Percentiles rank a stretch among this genome's conserved stretches.
These are phyloP conservation scores for Tachuris rubrigastra DNA, from an alignment of 2,113 vertebrate species.

Conservation along the genomic window DNA sequence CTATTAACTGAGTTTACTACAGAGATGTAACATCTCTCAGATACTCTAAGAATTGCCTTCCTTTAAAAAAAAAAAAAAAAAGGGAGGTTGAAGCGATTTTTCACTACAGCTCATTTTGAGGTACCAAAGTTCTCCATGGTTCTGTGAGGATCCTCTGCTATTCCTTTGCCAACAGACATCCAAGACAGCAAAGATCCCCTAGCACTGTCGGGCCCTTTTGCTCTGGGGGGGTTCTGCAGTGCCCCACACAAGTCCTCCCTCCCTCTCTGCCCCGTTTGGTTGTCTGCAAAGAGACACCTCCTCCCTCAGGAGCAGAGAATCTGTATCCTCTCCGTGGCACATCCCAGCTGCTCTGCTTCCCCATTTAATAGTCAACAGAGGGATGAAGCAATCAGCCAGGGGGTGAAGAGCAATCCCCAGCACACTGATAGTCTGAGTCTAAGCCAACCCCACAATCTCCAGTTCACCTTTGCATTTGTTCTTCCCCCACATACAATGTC, in stretches of 20 bases:
- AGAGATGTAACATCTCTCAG: not conserved
- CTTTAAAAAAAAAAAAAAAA: not conserved
- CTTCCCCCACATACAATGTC: not conserved
- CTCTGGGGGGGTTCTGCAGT: not conserved
- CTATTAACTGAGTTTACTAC: not conserved
- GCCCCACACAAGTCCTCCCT: not conserved
- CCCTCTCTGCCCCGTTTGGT: not conserved
- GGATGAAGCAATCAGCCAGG: not conserved
- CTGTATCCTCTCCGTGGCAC: fast-evolving
- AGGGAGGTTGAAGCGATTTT: not conserved
- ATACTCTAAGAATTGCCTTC: not conserved
- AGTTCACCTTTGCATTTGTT: not conserved
- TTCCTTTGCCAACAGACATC: not conserved
- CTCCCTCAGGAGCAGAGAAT: not conserved
- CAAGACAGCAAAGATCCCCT: not conserved
- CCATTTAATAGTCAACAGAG: not conserved
- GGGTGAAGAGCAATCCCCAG: not conserved
- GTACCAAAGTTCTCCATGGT: not conserved
- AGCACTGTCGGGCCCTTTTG: not conserved
- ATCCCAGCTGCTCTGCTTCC: not conserved
- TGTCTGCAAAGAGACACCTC: not conserved
- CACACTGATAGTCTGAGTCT: too few relatives aligned
- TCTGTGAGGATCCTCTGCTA: not conserved
- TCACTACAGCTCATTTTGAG: not conserved
- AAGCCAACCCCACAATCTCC: not conserved